Evolutionary conservation across 2,113 vertebrate genomes (phyloP).

Genomic region (Jacana jacana): DNA sequence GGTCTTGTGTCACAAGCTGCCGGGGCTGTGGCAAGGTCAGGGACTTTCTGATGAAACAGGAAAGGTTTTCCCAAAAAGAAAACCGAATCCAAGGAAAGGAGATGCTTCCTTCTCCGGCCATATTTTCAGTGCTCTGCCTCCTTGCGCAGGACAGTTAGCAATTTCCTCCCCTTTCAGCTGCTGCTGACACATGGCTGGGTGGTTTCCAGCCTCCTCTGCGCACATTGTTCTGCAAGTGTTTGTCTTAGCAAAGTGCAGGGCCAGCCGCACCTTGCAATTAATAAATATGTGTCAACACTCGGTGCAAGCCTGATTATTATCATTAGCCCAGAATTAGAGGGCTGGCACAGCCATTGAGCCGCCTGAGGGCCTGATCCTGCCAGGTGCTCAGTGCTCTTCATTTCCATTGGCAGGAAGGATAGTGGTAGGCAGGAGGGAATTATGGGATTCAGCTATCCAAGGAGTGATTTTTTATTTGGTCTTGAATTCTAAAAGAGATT

Average conservation of each 20-base stretch:
- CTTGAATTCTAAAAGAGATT: constrained; percentile 25
- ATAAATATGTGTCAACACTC: constrained; percentile 69
- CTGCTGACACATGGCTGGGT: constrained; percentile 50
- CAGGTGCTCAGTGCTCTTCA: neutral
- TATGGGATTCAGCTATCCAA: neutral
- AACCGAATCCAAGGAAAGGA: neutral
- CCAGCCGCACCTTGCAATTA: constrained; percentile 69
- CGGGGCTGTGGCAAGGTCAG: rapidly evolving
- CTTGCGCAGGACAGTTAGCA: neutral
- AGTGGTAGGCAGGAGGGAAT: neutral
- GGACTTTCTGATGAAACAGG: neutral
- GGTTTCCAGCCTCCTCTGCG: constrained; percentile 41
- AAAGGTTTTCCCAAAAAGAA: constrained; percentile 2
- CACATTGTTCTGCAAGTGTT: constrained; percentile 49
- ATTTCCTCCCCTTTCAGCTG: constrained; percentile 42
- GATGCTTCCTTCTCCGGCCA: neutral
- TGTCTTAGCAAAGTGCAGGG: constrained; percentile 52
- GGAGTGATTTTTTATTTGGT: neutral
- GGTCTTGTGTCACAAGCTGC: neutral
- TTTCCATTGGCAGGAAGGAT: neutral
- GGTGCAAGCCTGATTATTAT: constrained; percentile 44
- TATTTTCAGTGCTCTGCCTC: neutral
- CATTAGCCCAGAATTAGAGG: constrained; percentile 52
- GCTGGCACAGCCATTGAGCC: constrained; percentile 7
- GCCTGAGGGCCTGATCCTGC: constrained; percentile 11